These are phyloP conservation scores for Caenorhabditis sulstoni DNA, from an alignment of 2,888 invertebrate genomes.

Conservation along the genomic window DNA sequence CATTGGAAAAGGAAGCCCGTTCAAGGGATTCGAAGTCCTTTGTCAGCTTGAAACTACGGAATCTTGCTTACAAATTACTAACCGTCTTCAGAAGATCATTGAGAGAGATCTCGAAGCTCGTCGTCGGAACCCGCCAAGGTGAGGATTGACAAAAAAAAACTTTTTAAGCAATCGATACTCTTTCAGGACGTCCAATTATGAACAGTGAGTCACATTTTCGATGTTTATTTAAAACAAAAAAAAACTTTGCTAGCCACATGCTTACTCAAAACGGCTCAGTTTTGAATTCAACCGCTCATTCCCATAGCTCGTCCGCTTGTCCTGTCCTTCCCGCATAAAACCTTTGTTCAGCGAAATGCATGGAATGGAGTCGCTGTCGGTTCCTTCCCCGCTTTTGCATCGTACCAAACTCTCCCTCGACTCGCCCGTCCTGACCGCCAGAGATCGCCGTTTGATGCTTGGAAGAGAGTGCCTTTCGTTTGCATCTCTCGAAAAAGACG, in stretches of 20 bases:
- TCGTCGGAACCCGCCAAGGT: not conserved
- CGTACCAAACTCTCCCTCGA: slow-evolving; percentile 50
- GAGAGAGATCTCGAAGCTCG: slow-evolving; percentile 8
- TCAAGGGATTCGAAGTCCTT: slow-evolving; percentile 69
- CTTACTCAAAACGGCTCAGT: not conserved
- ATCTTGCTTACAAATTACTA: slow-evolving; percentile 33
- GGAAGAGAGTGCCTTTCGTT: slow-evolving; percentile 54
- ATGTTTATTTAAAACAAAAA: not conserved
- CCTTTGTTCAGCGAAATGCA: slow-evolving; percentile 38
- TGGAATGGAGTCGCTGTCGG: slow-evolving; percentile 60
- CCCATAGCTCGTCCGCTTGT: not conserved
- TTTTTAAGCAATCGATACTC: too few species aligned
- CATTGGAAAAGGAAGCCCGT: slow-evolving; percentile 69
- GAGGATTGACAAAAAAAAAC: too few species aligned
- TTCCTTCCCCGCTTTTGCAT: slow-evolving; percentile 52
- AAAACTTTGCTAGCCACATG: not conserved
- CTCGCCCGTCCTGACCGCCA: slow-evolving; percentile 40
- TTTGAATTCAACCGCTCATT: not conserved
- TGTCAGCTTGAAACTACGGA: slow-evolving; percentile 27
- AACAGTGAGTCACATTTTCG: too few species aligned
- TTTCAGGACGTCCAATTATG: too few species aligned
- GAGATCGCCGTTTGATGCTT: slow-evolving; percentile 50
- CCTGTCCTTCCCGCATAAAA: not conserved
- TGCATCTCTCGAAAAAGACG: slow-evolving; percentile 47
- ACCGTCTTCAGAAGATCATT: slow-evolving; percentile 23